Base-by-base conservation (phyloP, 2,888 invertebrate genomes). In the Drosophila meridionalis region DNA sequence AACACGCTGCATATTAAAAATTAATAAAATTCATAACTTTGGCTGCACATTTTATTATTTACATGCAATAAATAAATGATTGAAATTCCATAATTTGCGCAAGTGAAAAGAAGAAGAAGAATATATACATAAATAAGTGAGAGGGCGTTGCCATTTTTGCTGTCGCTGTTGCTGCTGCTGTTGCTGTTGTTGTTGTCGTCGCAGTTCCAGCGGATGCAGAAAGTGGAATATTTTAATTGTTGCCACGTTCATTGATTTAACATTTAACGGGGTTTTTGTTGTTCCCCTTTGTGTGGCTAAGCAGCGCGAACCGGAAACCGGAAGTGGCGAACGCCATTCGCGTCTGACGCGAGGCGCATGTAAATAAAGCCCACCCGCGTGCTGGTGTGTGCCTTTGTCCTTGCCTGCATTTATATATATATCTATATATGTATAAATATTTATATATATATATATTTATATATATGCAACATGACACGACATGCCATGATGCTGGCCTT, bases 301-400 rank as follows among this genome's bases (percentile, higher is more conserved):
- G 85, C 89, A 82, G 72, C 57, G 73, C 45, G 40, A 38, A 68
- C 63, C 90, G 89, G 89, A 89, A 87, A 53, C 83, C 83, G 89
- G 89, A 89, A 89, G 86, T 89, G 83, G 89, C 84, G 87, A 81
- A 82, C 86, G 88, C 89, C 89, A 87, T 89, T 85, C 80, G 76
- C 73, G 78, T 70, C 73, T 66, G 69, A 48, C 57, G 53, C 58
- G 50, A 38, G 34, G 53, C 58, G 55, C 55, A 50, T 62, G 68
- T 65, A 76, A 78, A 67, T 78, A 64, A 67, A 74, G 8, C 36
- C 38, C n/a, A n/a, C 7, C 7, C 20, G 12, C 5, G 14, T 9
- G 8, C 34, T n/a, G 30, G 50, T 43, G 47, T 26, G 42, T 9
- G 28, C 12, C 32, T 67, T 60, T 67, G 58, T 32, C 48, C 38